phyloP scores from a whole-genome alignment of 2,113 vertebrate genomes.

The Scatophagus argus region DNA sequence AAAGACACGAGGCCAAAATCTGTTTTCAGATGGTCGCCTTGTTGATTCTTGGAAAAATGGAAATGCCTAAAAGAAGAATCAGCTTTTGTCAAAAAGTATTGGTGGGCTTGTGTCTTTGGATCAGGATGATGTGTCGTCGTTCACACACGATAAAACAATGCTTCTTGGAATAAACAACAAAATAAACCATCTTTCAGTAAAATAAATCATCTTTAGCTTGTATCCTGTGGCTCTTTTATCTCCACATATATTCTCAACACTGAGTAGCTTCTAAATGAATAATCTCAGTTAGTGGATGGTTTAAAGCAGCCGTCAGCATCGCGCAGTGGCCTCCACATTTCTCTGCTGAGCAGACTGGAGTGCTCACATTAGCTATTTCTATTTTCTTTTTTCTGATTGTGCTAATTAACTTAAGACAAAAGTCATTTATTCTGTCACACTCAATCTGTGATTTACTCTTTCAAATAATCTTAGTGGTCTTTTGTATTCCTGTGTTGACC shows the following conservation, averaged over 20 bases:
- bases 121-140: too few species aligned
- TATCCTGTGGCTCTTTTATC: neutral
- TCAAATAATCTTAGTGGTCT: neutral
- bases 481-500: neutral
- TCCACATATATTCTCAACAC: too few species aligned
- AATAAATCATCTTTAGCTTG: neutral
- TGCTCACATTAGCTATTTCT: slow-evolving; percentile 33
- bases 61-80: neutral
- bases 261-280: slow-evolving; percentile 11
- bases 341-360: neutral
- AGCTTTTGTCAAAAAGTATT: too few species aligned
- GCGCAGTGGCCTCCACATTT: neutral
- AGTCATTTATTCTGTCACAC: neutral
- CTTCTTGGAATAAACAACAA: neutral
- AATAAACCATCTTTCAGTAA: neutral
- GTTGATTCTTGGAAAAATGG: neutral
- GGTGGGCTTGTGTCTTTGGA: neutral
- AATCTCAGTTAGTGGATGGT: neutral
- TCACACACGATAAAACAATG: neutral
- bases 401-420: slow-evolving; percentile 11
- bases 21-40: neutral
- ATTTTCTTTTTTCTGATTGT: slow-evolving; percentile 13
- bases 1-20: neutral
- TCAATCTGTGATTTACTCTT: neutral
- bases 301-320: neutral